These are phyloP conservation scores for Poliocrania exsul DNA, from an alignment of 2,797 vertebrate species.

Conservation along the genomic window DNA sequence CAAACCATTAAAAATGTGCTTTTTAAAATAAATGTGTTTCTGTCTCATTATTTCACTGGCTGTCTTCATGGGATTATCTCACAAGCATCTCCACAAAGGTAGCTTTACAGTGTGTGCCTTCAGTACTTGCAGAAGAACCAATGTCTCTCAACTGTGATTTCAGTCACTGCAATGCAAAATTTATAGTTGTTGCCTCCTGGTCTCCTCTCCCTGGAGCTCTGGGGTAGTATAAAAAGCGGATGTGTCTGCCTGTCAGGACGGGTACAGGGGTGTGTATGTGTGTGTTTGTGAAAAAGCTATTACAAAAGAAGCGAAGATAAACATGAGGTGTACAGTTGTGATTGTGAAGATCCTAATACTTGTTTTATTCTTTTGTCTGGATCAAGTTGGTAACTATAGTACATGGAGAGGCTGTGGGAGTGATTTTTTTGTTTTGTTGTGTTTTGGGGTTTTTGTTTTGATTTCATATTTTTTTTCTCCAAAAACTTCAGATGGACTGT, in stretches of 20 bases:
- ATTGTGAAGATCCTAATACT: neutral
- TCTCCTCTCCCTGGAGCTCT: neutral
- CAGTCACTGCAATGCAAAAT: neutral
- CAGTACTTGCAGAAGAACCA: neutral
- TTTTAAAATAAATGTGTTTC: neutral
- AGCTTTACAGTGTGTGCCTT: neutral
- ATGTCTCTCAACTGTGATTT: neutral
- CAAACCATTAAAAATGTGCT: neutral
- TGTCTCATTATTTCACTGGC: neutral
- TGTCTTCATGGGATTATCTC: neutral
- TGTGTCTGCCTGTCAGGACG: neutral
- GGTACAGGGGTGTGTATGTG: neutral
- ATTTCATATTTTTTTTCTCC: accelerated
- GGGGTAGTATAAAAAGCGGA: neutral
- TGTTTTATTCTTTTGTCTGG: neutral
- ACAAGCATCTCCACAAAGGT: neutral
- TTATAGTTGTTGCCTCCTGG: neutral
- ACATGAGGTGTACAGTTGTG: neutral
- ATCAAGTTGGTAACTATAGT: neutral
- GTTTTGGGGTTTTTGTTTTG: accelerated
- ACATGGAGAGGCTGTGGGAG: accelerated
- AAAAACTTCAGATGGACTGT: neutral
- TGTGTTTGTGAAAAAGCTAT: neutral
- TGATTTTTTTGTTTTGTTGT: neutral
- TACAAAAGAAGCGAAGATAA: neutral